phyloP scores from a whole-genome alignment of 92 coral and sea anemone species.

The Palythoa grandis region DNA sequence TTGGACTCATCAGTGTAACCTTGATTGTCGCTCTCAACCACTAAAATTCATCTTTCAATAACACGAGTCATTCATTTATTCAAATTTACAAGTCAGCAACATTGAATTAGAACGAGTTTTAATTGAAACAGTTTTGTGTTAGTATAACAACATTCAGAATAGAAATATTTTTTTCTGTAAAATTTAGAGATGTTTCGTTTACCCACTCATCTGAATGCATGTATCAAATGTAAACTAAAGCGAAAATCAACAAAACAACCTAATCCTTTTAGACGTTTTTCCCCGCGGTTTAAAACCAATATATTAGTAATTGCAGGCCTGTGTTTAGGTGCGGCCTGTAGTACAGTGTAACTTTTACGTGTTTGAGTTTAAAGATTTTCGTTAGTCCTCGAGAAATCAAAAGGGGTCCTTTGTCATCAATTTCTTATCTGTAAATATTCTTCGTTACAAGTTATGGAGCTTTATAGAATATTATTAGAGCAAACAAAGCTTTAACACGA shows the following conservation, averaged over 20 bases:
- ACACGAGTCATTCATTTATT: constrained; percentile 14
- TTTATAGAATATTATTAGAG: constrained; percentile 68
- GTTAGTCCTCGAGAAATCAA: neutral
- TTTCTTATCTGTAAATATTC: constrained; percentile 29
- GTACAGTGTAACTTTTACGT: constrained; percentile 26
- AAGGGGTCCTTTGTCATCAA: constrained; percentile 1
- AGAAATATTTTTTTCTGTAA: neutral
- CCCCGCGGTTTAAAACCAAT: constrained; percentile 37
- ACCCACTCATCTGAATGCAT: neutral
- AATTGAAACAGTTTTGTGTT: constrained; percentile 26
- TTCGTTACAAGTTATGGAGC: constrained; percentile 39
- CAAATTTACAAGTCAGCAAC: constrained; percentile 23
- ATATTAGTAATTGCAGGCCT: constrained; percentile 22
- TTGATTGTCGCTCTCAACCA: constrained; percentile 24
- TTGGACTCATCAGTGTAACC: constrained; percentile 35
- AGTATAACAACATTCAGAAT: neutral
- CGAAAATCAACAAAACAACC: constrained; percentile 13
- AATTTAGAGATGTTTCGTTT: neutral
- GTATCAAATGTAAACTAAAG: neutral
- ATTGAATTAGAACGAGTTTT: constrained; percentile 20
- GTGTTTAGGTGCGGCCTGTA: constrained; percentile 42
- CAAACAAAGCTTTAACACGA: constrained; percentile 72
- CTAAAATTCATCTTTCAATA: constrained; percentile 16
- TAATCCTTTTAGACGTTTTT: constrained; percentile 45
- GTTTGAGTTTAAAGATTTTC: neutral